Conservation (phyloP, 2,797 vertebrate species). For the Bovichtus variegatus region DNA sequence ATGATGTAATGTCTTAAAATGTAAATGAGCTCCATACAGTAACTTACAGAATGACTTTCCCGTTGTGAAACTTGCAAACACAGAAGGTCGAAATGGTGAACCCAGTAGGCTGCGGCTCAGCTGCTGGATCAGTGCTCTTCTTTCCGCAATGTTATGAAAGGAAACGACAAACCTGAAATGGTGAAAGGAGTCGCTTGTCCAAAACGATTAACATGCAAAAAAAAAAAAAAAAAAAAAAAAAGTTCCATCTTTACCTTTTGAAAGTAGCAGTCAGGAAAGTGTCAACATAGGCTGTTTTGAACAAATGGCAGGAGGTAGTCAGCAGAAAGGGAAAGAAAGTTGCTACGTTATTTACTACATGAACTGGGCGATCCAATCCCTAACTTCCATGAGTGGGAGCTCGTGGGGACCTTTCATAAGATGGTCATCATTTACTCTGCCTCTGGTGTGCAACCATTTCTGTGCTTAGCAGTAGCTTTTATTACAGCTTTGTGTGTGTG, state of each 20-base stretch:
- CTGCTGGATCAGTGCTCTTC: neutral
- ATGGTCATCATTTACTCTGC: constrained; percentile 27
- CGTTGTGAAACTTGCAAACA: neutral
- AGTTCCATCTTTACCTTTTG: too few relatives aligned
- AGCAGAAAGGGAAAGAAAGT: too few relatives aligned
- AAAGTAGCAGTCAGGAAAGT: too few relatives aligned
- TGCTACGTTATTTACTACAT: neutral
- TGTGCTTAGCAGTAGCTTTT: constrained; percentile 38
- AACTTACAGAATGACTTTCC: neutral
- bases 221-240: too few relatives aligned
- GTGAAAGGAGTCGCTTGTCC: fast-evolving
- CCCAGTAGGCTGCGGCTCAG: neutral
- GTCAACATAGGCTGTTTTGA: neutral
- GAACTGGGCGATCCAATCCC: neutral
- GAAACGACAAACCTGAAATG: too few relatives aligned
- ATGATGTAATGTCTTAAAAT: neutral
- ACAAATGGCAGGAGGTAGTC: neutral
- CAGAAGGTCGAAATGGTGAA: neutral
- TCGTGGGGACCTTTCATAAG: neutral
- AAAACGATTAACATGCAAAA: neutral
- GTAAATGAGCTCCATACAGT: neutral
- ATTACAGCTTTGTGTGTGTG: constrained; percentile 47
- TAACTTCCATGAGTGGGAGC: neutral
- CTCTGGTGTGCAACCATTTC: constrained; percentile 27
- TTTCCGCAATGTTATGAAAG: neutral